These are phyloP conservation scores for Hestina assimilis DNA, from an alignment of 1,140 invertebrate species.

Conservation along the genomic window DNA sequence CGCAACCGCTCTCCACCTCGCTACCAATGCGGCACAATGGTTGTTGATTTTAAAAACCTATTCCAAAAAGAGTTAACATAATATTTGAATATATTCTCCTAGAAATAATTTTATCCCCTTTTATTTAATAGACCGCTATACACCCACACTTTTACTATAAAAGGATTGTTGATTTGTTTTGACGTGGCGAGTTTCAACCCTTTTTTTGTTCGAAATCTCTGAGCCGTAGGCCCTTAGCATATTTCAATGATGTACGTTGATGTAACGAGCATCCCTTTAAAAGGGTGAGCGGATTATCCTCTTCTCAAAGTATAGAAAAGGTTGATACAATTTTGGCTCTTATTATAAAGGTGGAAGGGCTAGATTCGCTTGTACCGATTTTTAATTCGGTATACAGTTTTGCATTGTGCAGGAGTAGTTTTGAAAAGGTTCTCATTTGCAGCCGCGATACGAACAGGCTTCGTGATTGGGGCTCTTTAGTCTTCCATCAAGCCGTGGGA, in stretches of 20 bases:
- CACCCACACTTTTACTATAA: constrained; percentile 9
- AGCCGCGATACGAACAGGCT: constrained; percentile 33
- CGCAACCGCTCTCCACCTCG: too few species aligned
- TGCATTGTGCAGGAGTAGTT: constrained; percentile 22
- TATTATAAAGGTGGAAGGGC: constrained; percentile 18
- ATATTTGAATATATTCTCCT: too few species aligned
- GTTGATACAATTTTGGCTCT: constrained; percentile 8
- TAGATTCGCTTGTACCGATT: constrained; percentile 20
- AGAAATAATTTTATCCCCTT: not conserved
- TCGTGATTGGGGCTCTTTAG: constrained; percentile 37
- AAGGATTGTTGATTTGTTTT: constrained; percentile 43
- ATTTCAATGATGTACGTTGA: constrained; percentile 53
- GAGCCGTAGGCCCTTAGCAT: constrained; percentile 44
- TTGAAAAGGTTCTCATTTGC: constrained; percentile 42
- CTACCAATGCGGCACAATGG: too few species aligned
- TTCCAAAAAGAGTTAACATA: too few species aligned
- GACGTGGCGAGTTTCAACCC: constrained; percentile 44
- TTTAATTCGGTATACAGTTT: constrained; percentile 4
- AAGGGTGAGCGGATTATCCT: constrained; percentile 34
- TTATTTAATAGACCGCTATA: not conserved
- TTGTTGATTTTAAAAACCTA: too few species aligned
- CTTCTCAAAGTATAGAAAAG: constrained; percentile 5
- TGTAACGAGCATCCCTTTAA: constrained; percentile 45
- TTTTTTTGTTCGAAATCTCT: constrained; percentile 50
- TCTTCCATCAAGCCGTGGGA: constrained; percentile 11